phyloP scores from a whole-genome alignment of 2,888 invertebrate species.

The Sclerodermus sp. region DNA sequence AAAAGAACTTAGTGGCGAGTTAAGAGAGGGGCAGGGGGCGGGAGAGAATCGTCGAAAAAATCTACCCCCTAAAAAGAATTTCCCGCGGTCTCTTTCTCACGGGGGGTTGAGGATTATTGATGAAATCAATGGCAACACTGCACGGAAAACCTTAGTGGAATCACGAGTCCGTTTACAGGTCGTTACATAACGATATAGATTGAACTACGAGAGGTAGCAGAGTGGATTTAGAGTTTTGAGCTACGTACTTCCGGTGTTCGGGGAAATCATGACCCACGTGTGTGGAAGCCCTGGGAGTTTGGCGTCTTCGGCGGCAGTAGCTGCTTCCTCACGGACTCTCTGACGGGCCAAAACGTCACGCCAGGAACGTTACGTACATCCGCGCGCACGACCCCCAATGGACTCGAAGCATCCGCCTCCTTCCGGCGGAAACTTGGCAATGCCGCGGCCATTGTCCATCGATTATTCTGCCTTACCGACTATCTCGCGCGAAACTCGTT shows the following conservation, averaged over 20 bases:
- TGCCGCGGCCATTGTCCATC: conserved; percentile 20
- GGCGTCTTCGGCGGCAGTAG: conserved; percentile 9
- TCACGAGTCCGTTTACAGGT: too few relatives aligned
- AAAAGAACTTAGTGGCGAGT: too few relatives aligned
- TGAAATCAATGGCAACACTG: too few relatives aligned
- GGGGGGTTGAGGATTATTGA: too few relatives aligned
- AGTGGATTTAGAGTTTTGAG: neutral
- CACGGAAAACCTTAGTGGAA: too few relatives aligned
- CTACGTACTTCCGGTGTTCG: conserved; percentile 23
- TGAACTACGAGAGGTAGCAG: neutral
- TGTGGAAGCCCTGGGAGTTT: conserved; percentile 19
- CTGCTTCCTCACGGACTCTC: conserved; percentile 6
- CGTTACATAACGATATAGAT: neutral
- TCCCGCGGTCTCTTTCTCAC: too few relatives aligned
- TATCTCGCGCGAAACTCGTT: too few relatives aligned
- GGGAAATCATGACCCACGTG: conserved; percentile 32
- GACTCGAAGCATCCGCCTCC: neutral
- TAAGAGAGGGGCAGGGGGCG: too few relatives aligned
- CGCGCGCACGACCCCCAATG: neutral
- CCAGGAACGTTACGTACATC: neutral
- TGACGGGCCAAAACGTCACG: neutral
- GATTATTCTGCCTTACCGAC: conserved; percentile 35
- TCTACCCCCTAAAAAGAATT: too few relatives aligned
- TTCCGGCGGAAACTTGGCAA: conserved; percentile 18
- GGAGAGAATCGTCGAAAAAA: too few relatives aligned